These are phyloP conservation scores for Axis porcinus DNA, from an alignment of 2,113 vertebrate species.

Conservation along the genomic window DNA sequence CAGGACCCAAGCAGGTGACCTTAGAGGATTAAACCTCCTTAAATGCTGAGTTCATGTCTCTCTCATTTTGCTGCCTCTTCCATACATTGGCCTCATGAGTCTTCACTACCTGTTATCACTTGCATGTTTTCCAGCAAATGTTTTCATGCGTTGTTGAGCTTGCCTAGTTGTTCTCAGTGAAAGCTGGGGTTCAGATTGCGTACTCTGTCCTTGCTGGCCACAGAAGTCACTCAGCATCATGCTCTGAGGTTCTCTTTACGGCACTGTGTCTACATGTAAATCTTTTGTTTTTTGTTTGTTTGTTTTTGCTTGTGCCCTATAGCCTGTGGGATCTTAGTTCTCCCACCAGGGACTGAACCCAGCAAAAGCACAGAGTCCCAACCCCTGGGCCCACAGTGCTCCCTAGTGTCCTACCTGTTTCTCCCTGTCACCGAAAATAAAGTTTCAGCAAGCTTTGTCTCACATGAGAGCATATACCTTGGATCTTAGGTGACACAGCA, in stretches of 20 bases:
- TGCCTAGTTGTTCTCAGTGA: neutral
- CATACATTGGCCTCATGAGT: neutral
- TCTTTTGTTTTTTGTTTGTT: neutral
- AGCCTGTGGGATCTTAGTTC: neutral
- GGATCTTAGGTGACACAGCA: neutral
- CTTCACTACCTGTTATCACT: neutral
- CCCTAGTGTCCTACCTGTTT: neutral
- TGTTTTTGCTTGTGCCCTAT: neutral
- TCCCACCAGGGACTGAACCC: neutral
- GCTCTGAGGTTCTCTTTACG: neutral
- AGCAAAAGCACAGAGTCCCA: neutral
- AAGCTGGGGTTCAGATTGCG: neutral
- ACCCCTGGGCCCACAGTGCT: neutral
- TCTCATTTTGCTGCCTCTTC: neutral
- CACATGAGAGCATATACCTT: neutral
- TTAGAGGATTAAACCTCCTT: neutral
- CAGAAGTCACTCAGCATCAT: neutral
- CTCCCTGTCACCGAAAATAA: neutral
- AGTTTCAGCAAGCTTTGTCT: neutral
- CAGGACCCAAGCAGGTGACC: neutral
- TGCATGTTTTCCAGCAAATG: neutral
- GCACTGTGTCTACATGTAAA: neutral
- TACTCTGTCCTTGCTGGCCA: neutral
- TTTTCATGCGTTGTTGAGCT: neutral
- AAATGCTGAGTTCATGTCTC: neutral